Base-by-base conservation (phyloP, 2,888 invertebrate species). In the Philaethria dido region DNA sequence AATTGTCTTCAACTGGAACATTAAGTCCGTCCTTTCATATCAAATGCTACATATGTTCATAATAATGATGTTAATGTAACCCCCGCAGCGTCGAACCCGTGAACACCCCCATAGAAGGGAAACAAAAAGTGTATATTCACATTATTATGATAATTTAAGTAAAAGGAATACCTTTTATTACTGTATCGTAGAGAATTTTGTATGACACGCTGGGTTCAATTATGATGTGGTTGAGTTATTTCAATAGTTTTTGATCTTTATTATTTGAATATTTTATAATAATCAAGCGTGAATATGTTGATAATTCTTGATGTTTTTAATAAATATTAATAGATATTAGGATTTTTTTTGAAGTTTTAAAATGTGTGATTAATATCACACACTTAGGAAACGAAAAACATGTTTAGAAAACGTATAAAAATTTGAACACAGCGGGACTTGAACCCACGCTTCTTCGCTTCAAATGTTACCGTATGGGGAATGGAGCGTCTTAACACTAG, bases 161-260 rank as follows among this genome's bases (percentile, higher is more conserved):
- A 64, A 64, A 29, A 54, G 63, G 48, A 33, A 48, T 29, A 8
- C 50, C 25, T 61, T 60, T 66, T 62, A 47, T 66, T 48, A 44
- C 62, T 33, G 33, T 25, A 64, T 54, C 68, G 63, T 45, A 25
- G 18, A 61, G 36, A 63, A 66, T 66, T 70, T 69, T 69, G 61
- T 4, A 64, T 59, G 62, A 48, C 72, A 70, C 33, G 72, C 72
- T 72, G 72, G 14, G 72, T 52, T 61, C 68, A 64, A 72, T 72
- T 69, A 66, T 61, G 66, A 69, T 66, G 60, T 16, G 25, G 42
- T 55, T 62, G 42, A 59, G 57, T 68, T 65, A 55, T 50, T 36
- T 36, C 42, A 18, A 20, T 33, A n/a, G 50, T 25, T 18, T 61
- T 54, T 16, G 14, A 6, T 8, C 13, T 45, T 59, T 44, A n/a